Evolutionary conservation across 2,888 invertebrate genomes (phyloP), one percentile per base, ranked within the genome.

Genomic region (Tryphoninae sp.): DNA sequence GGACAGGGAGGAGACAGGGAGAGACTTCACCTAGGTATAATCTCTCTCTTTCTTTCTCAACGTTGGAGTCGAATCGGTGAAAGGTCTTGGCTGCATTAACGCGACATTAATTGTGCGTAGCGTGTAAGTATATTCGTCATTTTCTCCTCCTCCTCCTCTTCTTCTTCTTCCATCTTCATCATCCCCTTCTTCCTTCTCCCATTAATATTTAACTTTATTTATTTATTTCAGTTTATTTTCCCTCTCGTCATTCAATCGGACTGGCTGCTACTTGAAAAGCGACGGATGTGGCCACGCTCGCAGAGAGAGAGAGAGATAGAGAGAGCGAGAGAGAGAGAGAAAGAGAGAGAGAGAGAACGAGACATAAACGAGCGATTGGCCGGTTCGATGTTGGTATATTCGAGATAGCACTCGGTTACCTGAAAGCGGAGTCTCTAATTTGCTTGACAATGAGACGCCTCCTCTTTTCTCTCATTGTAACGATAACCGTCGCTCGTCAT

Each of bases 401-500:
- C 26, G 45, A 49, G n/a, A 19, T 59, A 45, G 65, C 55, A 51
- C 33, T 74, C 16, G 51, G 45, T 61, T 45, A 62, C 23, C 62
- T 11, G 33, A 42, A 45, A 62, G 71, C 53, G 22, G 62, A 65
- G 75, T 81, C 74, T 71, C 78, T 72, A 78, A 81, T 81, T 81
- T 81, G 78, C 71, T 40, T 81, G 78, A 78, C 81, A 81, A 81
- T 78, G 78, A 67, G 75, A 81, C 75, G 74, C 75, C 67, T 71
- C 64, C 71, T 45, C 74, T 45, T 75, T 73, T 78, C 64, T 75
- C 68, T 78, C 78, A 81, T 81, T 81, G 81, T 81, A 71, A 78
- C 71, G 78, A 55, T 81, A 71, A 81, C 59, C 74, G 81, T 78
- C 75, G 78, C 78, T 64, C 59, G 69, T 74, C 75, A 78, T 75